Evolutionary conservation across 2,888 invertebrate genomes (phyloP).

Genomic region (Cerceris rybyensis): DNA sequence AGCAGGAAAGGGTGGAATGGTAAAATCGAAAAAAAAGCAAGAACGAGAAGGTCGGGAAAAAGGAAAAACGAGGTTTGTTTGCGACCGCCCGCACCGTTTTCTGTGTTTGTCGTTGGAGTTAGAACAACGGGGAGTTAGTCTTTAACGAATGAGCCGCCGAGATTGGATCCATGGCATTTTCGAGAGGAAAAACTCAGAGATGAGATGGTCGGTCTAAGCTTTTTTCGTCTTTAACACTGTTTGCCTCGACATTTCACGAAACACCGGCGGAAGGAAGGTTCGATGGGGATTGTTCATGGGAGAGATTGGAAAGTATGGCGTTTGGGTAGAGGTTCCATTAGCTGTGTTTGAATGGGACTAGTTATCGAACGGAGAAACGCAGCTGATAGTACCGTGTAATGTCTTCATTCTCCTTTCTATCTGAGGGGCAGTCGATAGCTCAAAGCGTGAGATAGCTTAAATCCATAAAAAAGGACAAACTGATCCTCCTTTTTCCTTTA

Average conservation of each 20-base stretch:
- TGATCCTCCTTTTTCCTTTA: too few species aligned
- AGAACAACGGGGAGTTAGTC: conserved; percentile 61
- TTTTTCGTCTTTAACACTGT: conserved; percentile 50
- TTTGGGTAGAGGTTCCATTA: conserved; percentile 28
- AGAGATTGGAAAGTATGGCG: not conserved
- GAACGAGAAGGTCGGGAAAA: conserved; percentile 11
- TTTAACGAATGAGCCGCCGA: conserved; percentile 60
- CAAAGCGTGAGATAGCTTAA: too few species aligned
- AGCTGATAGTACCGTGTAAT: not conserved
- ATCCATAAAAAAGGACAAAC: too few species aligned
- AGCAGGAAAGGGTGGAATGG: not conserved
- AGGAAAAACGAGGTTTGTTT: conserved; percentile 63
- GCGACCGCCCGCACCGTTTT: conserved; percentile 67
- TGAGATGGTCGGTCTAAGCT: conserved; percentile 40
- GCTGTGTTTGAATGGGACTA: conserved; percentile 32
- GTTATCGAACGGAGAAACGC: not conserved
- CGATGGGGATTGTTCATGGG: conserved; percentile 23
- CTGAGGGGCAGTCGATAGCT: not conserved
- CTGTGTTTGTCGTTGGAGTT: conserved; percentile 76
- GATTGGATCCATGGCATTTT: conserved; percentile 25
- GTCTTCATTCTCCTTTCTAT: not conserved
- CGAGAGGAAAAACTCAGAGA: conserved; percentile 25
- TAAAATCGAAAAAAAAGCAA: conserved; percentile 5
- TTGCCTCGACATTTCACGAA: conserved; percentile 57
- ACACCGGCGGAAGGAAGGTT: conserved; percentile 32